These are phyloP conservation scores for Diogma glabrata DNA, from an alignment of 2,888 invertebrate genomes.

Conservation along the genomic window DNA sequence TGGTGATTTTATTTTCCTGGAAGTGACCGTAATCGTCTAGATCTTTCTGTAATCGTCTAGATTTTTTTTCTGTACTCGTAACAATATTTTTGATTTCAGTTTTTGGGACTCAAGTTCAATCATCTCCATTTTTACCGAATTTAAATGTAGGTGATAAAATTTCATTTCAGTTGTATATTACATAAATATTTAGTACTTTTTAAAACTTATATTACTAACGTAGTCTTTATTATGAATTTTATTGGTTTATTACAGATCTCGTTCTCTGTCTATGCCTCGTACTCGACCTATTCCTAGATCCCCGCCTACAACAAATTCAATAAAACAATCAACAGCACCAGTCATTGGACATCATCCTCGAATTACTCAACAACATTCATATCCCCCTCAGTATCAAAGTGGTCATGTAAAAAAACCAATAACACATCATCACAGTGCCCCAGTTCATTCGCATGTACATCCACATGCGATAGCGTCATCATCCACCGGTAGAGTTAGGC, in stretches of 20 bases:
- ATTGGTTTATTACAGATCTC: slow-evolving; percentile 32
- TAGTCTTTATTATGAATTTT: slow-evolving; percentile 4
- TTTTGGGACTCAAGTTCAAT: too few species aligned
- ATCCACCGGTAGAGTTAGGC: slow-evolving; percentile 22
- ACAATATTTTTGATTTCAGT: too few species aligned
- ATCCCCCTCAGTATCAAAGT: slow-evolving; percentile 8
- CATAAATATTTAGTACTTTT: too few species aligned
- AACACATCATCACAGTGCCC: slow-evolving; percentile 7
- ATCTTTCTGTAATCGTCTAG: too few species aligned
- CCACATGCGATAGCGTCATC: not conserved
- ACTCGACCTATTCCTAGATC: slow-evolving; percentile 35
- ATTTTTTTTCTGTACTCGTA: too few species aligned
- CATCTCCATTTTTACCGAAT: too few species aligned
- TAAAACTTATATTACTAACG: not conserved
- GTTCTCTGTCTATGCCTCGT: slow-evolving; percentile 46
- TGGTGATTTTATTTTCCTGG: too few species aligned
- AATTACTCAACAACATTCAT: slow-evolving; percentile 10
- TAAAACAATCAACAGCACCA: slow-evolving; percentile 23
- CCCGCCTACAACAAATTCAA: slow-evolving; percentile 24
- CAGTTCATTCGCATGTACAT: too few species aligned
- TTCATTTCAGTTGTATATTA: too few species aligned
- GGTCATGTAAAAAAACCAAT: not conserved
- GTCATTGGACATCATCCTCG: slow-evolving; percentile 17
- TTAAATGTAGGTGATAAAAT: too few species aligned
- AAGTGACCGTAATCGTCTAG: too few species aligned